Evolutionary conservation across 2,797 vertebrate species (phyloP), one percentile per base, ranked within the genome.

Genomic region (Myripristis jacobus): DNA sequence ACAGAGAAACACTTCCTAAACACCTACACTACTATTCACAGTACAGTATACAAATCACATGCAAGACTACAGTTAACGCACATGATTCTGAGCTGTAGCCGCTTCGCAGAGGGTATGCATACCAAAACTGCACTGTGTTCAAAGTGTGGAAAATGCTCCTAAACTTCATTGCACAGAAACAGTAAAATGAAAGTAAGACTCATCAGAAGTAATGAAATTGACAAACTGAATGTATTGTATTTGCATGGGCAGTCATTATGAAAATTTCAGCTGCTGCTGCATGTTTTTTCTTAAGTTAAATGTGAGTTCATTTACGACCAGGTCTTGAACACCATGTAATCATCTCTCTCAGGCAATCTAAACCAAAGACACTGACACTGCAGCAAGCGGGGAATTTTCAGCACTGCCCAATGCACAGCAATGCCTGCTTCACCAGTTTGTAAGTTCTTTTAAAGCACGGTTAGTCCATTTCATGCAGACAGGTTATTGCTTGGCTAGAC

Each of bases 181-280:
- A 80, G 79, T 82, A 73, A 79, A 84, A 80, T 81, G 80, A 82
- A 84, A 62, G 75, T 69, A 87, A 79, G 71, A 75, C 50, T 74
- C 77, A 87, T 46, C 25, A 29, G 61, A 62, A 67, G 62, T 75
- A 50, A 77, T 66, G 50, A 55, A 29, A 79, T 47, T 29, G 38
- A 71, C 48, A 76, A 64, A 58, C 43, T 51, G 19, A 74, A 76
- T 57, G 68, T 21, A 24, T 41, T 46, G 57, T 25, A 60, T 63
- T 53, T 47, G 50, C 68, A 69, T 75, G 74, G 75, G 80, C 80
- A 81, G 78, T 65, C 68, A 52, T 67, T 61, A 75, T 18, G 43
- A 27, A 82, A 90, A 83, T 75, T 82, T 83, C 82, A 81, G 72
- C 73, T 74, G 63, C 54, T 51, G 5, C 15, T 80, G 69, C 64